These are phyloP conservation scores for Uromys caudimaculatus DNA, from an alignment of 2,797 vertebrate species.

Conservation along the genomic window DNA sequence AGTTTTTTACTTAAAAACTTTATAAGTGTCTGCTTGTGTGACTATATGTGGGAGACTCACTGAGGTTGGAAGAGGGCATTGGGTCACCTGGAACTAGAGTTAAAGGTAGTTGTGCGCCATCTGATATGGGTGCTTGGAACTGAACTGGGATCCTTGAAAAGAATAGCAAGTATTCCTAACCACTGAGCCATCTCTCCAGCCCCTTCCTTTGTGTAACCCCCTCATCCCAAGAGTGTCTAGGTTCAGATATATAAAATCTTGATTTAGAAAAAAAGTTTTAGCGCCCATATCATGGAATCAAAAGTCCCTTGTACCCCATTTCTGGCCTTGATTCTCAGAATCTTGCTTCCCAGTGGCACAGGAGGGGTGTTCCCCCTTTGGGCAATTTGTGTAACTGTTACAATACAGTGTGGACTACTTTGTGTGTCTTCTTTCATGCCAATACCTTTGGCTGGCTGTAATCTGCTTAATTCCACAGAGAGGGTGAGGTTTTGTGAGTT, in stretches of 20 bases:
- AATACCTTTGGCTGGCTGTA: not conserved
- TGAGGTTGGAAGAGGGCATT: not conserved
- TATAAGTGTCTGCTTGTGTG: not conserved
- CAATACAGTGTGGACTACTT: not conserved
- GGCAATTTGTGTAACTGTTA: not conserved
- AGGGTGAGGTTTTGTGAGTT: not conserved
- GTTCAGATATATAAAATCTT: slow-evolving; percentile 67
- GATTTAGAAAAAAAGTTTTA: slow-evolving; percentile 61
- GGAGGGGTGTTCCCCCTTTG: not conserved
- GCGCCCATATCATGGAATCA: not conserved
- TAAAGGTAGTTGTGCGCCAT: not conserved
- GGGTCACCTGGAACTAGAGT: not conserved
- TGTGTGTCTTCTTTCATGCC: not conserved
- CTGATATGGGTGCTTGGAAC: not conserved
- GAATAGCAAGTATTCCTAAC: not conserved
- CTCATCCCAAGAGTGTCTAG: slow-evolving; percentile 29
- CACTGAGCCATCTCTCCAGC: not conserved
- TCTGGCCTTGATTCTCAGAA: not conserved
- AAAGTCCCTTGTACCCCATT: not conserved
- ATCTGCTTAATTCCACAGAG: not conserved
- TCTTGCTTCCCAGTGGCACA: not conserved
- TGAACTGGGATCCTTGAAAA: not conserved
- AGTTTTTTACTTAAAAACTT: not conserved
- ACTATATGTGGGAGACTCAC: not conserved
- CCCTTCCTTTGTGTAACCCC: not conserved